A percentile compares a stretch with the other conserved stretches of the same genome.
phyloP scores from a whole-genome alignment of 1,140 invertebrate species.

The Procambarus virginalis region DNA sequence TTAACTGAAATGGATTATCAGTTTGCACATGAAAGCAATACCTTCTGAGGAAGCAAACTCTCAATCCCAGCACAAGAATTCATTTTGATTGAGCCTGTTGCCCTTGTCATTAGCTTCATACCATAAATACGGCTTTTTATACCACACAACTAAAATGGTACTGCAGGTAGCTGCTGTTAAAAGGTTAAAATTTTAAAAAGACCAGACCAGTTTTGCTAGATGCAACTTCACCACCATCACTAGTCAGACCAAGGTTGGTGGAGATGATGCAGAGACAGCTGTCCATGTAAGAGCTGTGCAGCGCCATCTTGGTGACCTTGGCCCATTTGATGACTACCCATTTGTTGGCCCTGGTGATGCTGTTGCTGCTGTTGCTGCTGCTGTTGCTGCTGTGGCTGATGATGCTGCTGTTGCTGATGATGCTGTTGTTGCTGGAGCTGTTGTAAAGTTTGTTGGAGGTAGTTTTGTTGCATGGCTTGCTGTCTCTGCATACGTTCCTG shows the following conservation, averaged over 20 bases:
- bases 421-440: constrained; percentile 67
- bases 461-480: constrained; percentile 69
- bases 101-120: not conserved
- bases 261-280: constrained; percentile 69
- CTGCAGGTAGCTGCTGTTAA: constrained; percentile 29
- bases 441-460: constrained; percentile 70
- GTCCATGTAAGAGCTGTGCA: constrained; percentile 57
- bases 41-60: constrained; percentile 3
- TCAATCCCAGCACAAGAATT: constrained; percentile 14
- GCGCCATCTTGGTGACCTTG: constrained; percentile 53
- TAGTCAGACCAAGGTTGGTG: constrained; percentile 71
- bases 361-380: constrained; percentile 66
- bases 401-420: constrained; percentile 66
- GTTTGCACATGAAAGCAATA: constrained; percentile 46
- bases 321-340: constrained; percentile 52
- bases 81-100: constrained; percentile 29
- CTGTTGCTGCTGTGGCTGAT: constrained; percentile 58
- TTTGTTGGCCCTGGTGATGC: constrained; percentile 61
- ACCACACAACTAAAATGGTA: not conserved
- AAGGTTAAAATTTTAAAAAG: constrained; percentile 7
- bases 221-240: constrained; percentile 38
- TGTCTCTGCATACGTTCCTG: constrained; percentile 70
- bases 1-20: constrained; percentile 24
- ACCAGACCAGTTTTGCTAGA: constrained; percentile 18
- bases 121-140: constrained; percentile 21